A percentile compares a stretch with the other conserved stretches of the same genome.
phyloP scores from a whole-genome alignment of 2,888 invertebrate species.

The Oxystoma pomonae region DNA sequence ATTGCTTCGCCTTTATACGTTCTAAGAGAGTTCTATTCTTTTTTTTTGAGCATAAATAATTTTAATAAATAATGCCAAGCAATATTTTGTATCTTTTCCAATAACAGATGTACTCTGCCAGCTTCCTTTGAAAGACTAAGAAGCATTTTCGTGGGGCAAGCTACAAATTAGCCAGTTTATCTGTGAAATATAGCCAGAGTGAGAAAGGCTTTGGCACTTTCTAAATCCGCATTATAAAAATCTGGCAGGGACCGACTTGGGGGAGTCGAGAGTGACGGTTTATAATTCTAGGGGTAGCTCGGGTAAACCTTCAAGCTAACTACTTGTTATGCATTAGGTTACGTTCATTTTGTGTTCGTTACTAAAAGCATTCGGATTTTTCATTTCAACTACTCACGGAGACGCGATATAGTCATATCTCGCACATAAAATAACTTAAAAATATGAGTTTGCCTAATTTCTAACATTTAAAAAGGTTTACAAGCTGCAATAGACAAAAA shows the following conservation, averaged over 20 bases:
- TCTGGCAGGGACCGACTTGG: background rate
- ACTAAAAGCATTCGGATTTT: conserved; percentile 47
- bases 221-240: conserved; percentile 1
- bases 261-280: conserved; percentile 31
- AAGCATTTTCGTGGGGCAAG: background rate
- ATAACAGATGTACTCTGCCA: too few relatives aligned
- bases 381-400: conserved; percentile 41
- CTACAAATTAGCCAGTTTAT: background rate
- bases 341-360: conserved; percentile 47
- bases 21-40: too few relatives aligned
- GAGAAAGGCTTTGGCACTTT: background rate
- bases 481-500: too few relatives aligned
- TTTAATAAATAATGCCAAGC: too few relatives aligned
- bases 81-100: too few relatives aligned
- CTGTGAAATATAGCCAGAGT: background rate
- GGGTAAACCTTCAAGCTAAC: conserved; percentile 46
- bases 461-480: too few relatives aligned
- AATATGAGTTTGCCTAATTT: conserved; percentile 32
- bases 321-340: conserved; percentile 49
- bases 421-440: conserved; percentile 38
- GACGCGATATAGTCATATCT: conserved; percentile 42
- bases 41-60: too few relatives aligned
- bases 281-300: conserved; percentile 44
- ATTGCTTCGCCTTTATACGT: too few relatives aligned
- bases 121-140: too few relatives aligned